phyloP scores from a whole-genome alignment of 2,113 vertebrate species.

The Erpornis zantholeuca region DNA sequence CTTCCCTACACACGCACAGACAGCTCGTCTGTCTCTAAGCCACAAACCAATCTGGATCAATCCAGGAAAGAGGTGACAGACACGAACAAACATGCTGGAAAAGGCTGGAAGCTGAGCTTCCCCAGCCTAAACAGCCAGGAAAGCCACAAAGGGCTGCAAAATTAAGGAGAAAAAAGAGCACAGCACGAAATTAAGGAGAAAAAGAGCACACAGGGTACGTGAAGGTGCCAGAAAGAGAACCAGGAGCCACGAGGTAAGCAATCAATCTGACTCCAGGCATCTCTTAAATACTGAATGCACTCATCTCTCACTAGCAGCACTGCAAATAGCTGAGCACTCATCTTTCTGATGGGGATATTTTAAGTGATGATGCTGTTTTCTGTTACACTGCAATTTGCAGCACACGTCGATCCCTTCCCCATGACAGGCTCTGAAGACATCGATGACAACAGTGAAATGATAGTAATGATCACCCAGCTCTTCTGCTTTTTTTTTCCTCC shows the following conservation, averaged over 20 bases:
- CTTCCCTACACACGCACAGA: not conserved
- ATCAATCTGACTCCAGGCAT: conserved; percentile 2
- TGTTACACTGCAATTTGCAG: conserved; percentile 16
- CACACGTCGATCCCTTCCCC: not conserved
- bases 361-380: not conserved
- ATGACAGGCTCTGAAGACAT: not conserved
- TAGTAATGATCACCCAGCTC: not conserved
- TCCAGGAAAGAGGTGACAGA: conserved; percentile 1
- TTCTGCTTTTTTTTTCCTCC: not conserved
- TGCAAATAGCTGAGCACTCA: conserved; percentile 40
- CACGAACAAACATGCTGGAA: not conserved
- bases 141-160: not conserved
- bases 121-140: not conserved
- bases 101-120: not conserved
- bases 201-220: not conserved
- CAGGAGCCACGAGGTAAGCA: not conserved
- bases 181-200: not conserved
- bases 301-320: conserved; percentile 29
- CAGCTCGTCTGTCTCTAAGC: conserved; percentile 12
- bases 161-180: not conserved
- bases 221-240: not conserved
- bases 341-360: conserved; percentile 46
- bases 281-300: conserved; percentile 27
- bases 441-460: not conserved
- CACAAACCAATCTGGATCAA: not conserved